Evolutionary conservation across 2,888 invertebrate genomes (phyloP).

Genomic region (Noctua janthina): DNA sequence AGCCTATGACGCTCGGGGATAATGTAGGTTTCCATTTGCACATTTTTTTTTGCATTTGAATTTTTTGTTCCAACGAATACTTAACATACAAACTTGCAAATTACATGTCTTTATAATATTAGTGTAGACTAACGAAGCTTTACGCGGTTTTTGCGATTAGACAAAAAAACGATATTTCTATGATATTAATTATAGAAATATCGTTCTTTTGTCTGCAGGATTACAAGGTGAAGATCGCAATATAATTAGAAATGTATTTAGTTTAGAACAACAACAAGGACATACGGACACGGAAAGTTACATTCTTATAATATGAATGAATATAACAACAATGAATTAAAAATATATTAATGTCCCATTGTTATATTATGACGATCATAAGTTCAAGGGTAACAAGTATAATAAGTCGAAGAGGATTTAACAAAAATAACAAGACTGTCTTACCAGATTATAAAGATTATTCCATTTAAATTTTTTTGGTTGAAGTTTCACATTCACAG

Average conservation of each 20-base stretch:
- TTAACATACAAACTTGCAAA: not conserved
- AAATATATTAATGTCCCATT: slow-evolving; percentile 6
- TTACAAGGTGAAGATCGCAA: not conserved
- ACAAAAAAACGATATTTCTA: not conserved
- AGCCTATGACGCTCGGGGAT: too few relatives aligned
- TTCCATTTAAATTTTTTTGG: not conserved
- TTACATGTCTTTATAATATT: not conserved
- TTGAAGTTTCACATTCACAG: not conserved
- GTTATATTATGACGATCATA: slow-evolving; percentile 4
- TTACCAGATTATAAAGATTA: not conserved
- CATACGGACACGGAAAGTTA: not conserved
- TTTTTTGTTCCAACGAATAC: not conserved
- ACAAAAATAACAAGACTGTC: not conserved
- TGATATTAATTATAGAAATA: too few relatives aligned
- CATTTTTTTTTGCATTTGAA: too few relatives aligned
- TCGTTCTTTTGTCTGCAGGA: not conserved
- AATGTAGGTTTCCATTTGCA: not conserved
- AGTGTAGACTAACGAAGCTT: not conserved
- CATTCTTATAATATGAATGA: not conserved
- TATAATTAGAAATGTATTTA: not conserved
- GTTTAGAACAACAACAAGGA: not conserved
- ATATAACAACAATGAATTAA: not conserved
- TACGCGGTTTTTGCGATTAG: not conserved
- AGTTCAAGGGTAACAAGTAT: slow-evolving; percentile 10
- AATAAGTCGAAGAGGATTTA: not conserved